Percentiles rank a stretch among this genome's conserved stretches.
These are phyloP conservation scores for Balearica regulorum DNA, from an alignment of 2,797 vertebrate genomes.

Conservation along the genomic window DNA sequence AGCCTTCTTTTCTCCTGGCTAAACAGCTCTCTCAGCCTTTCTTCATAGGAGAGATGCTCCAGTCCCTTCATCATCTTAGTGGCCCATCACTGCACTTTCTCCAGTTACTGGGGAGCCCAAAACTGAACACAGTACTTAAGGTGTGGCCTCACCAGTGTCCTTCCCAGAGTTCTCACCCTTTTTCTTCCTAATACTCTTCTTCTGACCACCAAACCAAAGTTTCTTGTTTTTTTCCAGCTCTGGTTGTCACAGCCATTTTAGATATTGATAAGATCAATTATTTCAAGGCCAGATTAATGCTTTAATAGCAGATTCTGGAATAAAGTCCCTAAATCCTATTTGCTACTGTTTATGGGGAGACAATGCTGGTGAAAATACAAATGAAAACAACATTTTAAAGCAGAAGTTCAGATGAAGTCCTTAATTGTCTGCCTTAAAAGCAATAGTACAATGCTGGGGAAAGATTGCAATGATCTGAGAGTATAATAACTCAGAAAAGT, in stretches of 20 bases:
- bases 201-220: background rate
- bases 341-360: background rate
- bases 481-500: background rate
- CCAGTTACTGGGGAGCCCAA: background rate
- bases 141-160: background rate
- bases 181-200: background rate
- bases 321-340: accelerated
- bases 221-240: background rate
- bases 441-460: background rate
- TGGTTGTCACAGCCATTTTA: background rate
- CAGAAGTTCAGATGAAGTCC: background rate
- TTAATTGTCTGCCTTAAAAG: background rate
- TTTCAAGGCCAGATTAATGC: background rate
- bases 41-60: background rate
- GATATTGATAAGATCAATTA: background rate
- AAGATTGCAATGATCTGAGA: background rate
- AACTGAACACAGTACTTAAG: background rate
- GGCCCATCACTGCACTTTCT: background rate
- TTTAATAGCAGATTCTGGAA: background rate
- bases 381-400: background rate
- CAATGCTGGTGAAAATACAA: background rate
- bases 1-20: background rate
- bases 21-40: background rate
- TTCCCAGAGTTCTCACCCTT: background rate
- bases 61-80: background rate